A percentile compares a stretch with the other conserved stretches of the same genome.
These are phyloP conservation scores for Hassar affinis DNA, from an alignment of 2,113 vertebrate species.

Conservation along the genomic window DNA sequence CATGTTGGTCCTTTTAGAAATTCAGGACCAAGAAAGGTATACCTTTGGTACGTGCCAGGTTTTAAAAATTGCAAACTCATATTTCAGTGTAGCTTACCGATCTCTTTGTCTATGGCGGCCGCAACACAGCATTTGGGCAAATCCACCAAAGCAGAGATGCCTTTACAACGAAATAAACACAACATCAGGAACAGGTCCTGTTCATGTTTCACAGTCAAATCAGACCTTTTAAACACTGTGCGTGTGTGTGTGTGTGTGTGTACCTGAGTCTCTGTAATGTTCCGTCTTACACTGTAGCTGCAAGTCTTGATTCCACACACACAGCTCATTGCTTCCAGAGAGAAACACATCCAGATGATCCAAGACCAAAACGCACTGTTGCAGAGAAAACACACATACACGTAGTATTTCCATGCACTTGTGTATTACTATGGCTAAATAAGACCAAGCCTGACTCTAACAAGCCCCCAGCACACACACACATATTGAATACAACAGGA, in stretches of 20 bases:
- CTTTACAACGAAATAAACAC: slow-evolving; percentile 60
- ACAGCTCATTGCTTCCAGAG: slow-evolving; percentile 87
- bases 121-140: slow-evolving; percentile 87
- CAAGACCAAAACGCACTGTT: slow-evolving; percentile 86
- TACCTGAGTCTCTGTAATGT: slow-evolving; percentile 87
- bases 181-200: neutral
- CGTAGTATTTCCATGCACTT: neutral
- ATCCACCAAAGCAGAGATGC: slow-evolving; percentile 83
- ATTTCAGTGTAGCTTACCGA: slow-evolving; percentile 68
- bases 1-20: neutral
- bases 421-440: neutral
- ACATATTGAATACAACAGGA: neutral
- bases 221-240: neutral
- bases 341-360: slow-evolving; percentile 83
- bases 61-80: neutral
- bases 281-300: slow-evolving; percentile 83
- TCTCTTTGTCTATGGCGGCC: slow-evolving; percentile 85
- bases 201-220: neutral
- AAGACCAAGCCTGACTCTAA: neutral
- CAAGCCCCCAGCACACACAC: neutral
- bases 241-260: slow-evolving; percentile 30
- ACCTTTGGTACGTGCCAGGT: neutral
- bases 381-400: slow-evolving; percentile 38
- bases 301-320: slow-evolving; percentile 87
- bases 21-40: neutral